These are phyloP conservation scores for Cassiopea andromeda DNA, from an alignment of 30 jellyfish, hydroid and myxozoan genomes.

Conservation along the genomic window DNA sequence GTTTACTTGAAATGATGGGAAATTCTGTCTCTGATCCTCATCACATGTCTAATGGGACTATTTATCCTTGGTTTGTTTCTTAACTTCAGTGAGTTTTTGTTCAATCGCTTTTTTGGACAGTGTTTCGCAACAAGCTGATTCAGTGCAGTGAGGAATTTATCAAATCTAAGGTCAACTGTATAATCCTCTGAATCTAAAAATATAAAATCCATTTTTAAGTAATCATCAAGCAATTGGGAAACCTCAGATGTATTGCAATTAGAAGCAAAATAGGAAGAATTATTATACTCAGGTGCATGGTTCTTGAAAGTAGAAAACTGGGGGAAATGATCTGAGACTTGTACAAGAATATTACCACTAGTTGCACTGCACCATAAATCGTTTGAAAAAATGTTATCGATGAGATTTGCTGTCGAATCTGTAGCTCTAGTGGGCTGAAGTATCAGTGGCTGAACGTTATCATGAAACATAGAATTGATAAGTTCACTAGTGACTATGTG, in stretches of 20 bases:
- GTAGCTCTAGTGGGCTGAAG: slow-evolving; percentile 40
- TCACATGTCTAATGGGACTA: slow-evolving; percentile 25
- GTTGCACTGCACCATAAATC: background rate
- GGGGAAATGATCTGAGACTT: slow-evolving; percentile 17
- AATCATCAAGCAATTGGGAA: slow-evolving; percentile 25
- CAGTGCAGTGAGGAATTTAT: background rate
- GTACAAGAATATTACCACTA: too few relatives aligned
- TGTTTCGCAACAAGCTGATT: slow-evolving; percentile 22
- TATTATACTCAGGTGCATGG: slow-evolving; percentile 26
- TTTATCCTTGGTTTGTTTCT: slow-evolving; percentile 59
- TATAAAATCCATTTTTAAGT: background rate
- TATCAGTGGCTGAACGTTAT: slow-evolving; percentile 16
- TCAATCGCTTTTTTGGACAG: slow-evolving; percentile 43
- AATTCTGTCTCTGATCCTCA: slow-evolving; percentile 50
- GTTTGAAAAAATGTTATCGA: slow-evolving; percentile 26
- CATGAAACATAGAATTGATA: slow-evolving; percentile 15
- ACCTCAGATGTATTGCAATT: slow-evolving; percentile 29
- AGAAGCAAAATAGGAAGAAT: slow-evolving; percentile 29
- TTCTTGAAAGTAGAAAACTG: slow-evolving; percentile 28
- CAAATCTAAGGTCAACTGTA: slow-evolving; percentile 10
- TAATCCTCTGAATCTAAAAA: slow-evolving; percentile 7
- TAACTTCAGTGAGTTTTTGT: slow-evolving; percentile 28
- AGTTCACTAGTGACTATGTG: slow-evolving; percentile 8
- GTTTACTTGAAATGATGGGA: slow-evolving; percentile 33
- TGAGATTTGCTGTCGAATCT: slow-evolving; percentile 22